Conservation (phyloP, 2,888 invertebrate species). For the Leuctra nigra region DNA sequence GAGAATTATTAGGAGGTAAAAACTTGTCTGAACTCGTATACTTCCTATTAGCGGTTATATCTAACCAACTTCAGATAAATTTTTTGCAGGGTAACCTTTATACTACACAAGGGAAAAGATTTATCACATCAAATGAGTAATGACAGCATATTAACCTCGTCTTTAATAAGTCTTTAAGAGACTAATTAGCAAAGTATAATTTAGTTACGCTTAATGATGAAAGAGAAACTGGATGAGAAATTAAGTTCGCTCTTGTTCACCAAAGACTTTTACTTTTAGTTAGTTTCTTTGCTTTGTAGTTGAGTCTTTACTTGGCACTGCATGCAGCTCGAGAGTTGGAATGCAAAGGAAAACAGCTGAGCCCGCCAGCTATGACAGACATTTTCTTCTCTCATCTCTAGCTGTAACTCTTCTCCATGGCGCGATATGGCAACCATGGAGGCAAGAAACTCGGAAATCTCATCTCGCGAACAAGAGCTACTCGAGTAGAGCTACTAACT, state of each 20-base stretch:
- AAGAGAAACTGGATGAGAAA: conserved; percentile 1
- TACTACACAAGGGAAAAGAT: too few relatives aligned
- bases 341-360: background rate
- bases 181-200: background rate
- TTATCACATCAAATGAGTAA: conserved; percentile 7
- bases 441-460: conserved; percentile 11
- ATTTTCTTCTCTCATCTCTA: conserved; percentile 16
- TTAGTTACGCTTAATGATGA: conserved; percentile 11
- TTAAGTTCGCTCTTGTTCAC: background rate
- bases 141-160: conserved; percentile 11
- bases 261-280: conserved; percentile 1
- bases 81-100: too few relatives aligned
- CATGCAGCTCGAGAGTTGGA: background rate
- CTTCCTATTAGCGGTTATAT: background rate
- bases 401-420: conserved; percentile 5
- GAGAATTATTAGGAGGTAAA: background rate
- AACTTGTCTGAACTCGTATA: background rate
- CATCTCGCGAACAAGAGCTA: conserved; percentile 11
- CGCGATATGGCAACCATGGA: background rate
- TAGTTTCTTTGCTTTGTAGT: conserved; percentile 16
- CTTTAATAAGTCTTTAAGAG: conserved; percentile 2
- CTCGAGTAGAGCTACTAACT: conserved; percentile 9
- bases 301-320: background rate
- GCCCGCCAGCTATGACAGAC: conserved; percentile 10
- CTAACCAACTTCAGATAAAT: background rate